Conservation (phyloP, 2,113 vertebrate species). For the Oenanthe oenanthe region DNA sequence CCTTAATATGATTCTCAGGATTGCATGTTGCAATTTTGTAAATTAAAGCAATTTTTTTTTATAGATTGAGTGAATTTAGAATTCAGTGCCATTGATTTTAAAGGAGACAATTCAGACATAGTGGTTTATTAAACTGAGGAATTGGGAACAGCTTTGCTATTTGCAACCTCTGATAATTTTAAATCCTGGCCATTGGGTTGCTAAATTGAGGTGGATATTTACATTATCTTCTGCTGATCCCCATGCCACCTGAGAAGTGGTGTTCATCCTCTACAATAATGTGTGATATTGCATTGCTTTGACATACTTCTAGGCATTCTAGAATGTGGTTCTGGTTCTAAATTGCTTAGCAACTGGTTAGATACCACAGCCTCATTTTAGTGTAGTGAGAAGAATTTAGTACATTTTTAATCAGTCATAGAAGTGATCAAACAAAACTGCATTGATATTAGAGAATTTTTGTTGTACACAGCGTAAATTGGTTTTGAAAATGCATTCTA, state of each 20-base stretch:
- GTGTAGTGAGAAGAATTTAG: background rate
- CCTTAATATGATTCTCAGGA: background rate
- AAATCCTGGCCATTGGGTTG: background rate
- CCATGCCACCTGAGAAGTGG: background rate
- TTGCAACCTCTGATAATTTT: constrained; percentile 8
- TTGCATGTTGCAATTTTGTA: constrained; percentile 21
- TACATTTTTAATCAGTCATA: background rate
- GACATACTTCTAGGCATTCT: background rate
- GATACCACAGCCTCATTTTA: background rate
- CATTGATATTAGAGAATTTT: background rate
- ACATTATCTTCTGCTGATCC: background rate
- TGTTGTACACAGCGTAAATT: background rate
- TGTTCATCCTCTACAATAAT: background rate
- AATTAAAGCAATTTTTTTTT: constrained; percentile 49
- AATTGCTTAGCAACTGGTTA: background rate
- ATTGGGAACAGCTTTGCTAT: background rate
- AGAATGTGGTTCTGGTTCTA: background rate
- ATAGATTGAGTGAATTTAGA: constrained; percentile 26
- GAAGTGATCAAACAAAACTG: background rate
- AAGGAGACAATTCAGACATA: background rate
- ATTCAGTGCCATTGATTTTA: constrained; percentile 39
- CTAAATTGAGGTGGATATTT: constrained; percentile 29
- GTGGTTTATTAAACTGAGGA: constrained; percentile 21
- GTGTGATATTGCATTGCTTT: background rate
- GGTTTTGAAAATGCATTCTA: background rate